These are phyloP conservation scores for Lycocorax pyrrhopterus DNA, from an alignment of 2,113 vertebrate species.

Conservation along the genomic window DNA sequence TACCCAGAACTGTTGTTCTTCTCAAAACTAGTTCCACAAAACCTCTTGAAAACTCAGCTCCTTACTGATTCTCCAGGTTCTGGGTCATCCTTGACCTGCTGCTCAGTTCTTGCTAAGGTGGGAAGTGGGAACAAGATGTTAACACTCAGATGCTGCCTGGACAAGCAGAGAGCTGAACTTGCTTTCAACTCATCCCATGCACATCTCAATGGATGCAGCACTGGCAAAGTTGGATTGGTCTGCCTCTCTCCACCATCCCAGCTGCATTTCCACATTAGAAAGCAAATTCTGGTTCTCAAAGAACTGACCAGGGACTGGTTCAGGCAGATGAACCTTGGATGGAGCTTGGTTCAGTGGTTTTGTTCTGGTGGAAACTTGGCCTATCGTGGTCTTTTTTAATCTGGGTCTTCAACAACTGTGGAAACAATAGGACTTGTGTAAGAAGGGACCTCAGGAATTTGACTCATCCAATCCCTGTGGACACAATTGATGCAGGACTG, in stretches of 20 bases:
- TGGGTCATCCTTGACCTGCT: neutral
- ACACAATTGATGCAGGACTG: neutral
- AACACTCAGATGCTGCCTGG: neutral
- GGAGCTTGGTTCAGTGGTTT: neutral
- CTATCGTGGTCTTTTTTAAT: fast-evolving
- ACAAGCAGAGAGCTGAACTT: neutral
- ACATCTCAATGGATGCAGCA: neutral
- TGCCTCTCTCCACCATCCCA: neutral
- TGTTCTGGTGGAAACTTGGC: neutral
- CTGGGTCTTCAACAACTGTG: neutral
- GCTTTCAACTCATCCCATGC: neutral
- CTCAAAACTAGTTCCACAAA: neutral
- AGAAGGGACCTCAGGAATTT: neutral
- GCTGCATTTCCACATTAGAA: neutral
- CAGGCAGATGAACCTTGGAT: neutral
- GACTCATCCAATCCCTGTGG: neutral
- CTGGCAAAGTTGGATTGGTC: neutral
- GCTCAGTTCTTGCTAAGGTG: neutral
- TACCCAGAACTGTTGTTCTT: neutral
- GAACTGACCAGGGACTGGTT: neutral
- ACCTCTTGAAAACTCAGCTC: neutral
- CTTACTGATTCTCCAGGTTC: neutral
- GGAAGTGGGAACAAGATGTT: neutral
- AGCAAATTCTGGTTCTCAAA: neutral
- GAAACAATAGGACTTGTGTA: neutral